Evolutionary conservation across 2,888 invertebrate genomes (phyloP), one percentile per base, ranked within the genome.

Genomic region (Theretra japonica): DNA sequence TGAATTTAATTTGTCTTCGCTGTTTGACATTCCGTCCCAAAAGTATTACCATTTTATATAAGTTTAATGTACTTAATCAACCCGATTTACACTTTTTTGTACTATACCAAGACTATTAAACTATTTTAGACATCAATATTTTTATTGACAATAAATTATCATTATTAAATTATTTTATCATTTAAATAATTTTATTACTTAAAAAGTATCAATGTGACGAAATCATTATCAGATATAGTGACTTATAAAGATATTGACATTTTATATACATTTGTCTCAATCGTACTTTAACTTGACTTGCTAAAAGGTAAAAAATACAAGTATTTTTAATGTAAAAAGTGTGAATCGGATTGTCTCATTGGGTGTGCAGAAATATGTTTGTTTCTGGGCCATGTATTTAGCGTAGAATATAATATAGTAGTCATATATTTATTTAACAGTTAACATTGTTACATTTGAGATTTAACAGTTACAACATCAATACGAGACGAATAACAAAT

Each of bases 11-110:
- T 74, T 69, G 65, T 74, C 30, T n/a, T 21, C 25, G 33, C 23
- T 48, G 65, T 79, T 83, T 83, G 85, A 88, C 83, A 88, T 88
- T 92, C 92, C 92, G 92, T 92, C 92, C 92, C 80, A 82, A 85
- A 82, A 90, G 90, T 91, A 91, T 91, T 91, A 92, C 88, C 89
- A 88, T 85, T 84, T 85, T 75, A 79, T 78, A 83, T 83, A 80
- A 78, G 75, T 56, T 70, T 72, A 33, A 70, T 62, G 41, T 73
- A 74, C 65, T 70, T 75, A 73, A 72, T 70, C 68, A 70, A 68
- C 70, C 76, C 70, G 73, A 71, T 78, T 53, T 28, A 70, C 62
- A 53, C 11, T 73, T 71, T 58, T 57, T 30, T n/a, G n/a, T 73
- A 41, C 41, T 15, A 3, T 41, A 41, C 1, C 41, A 41, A 11